Evolutionary conservation across 2,888 invertebrate species (phyloP).

Genomic region (Argynnis bischoffii): DNA sequence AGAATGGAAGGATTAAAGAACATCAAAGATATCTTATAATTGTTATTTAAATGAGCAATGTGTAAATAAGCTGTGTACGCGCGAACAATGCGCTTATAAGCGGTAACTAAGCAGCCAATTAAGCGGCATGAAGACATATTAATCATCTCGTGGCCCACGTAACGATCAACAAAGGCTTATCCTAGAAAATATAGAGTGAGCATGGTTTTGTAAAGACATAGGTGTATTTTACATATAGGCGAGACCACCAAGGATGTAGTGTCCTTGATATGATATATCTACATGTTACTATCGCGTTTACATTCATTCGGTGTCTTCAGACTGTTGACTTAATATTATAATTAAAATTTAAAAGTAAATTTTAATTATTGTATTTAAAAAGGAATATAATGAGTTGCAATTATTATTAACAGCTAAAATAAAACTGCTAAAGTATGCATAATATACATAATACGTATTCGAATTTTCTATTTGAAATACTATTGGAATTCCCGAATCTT

Average conservation of each 20-base stretch:
- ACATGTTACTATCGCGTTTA: too few relatives aligned
- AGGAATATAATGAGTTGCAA: too few relatives aligned
- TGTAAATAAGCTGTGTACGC: conserved; percentile 30
- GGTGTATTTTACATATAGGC: too few relatives aligned
- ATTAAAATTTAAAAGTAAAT: too few relatives aligned
- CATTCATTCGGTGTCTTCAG: too few relatives aligned
- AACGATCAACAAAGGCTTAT: conserved; percentile 64
- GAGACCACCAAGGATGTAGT: not conserved
- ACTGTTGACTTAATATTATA: too few relatives aligned
- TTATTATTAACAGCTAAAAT: too few relatives aligned
- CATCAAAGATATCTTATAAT: conserved; percentile 13
- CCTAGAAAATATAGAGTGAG: conserved; percentile 54
- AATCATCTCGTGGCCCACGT: conserved; percentile 72
- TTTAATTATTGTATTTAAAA: too few relatives aligned
- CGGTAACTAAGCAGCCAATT: conserved; percentile 70
- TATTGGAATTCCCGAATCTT: too few relatives aligned
- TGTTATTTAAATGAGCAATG: conserved; percentile 24
- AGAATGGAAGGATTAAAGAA: not conserved
- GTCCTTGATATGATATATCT: not conserved
- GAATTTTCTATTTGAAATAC: too few relatives aligned
- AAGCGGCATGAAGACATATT: conserved; percentile 66
- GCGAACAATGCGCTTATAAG: conserved; percentile 40
- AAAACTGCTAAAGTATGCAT: too few relatives aligned
- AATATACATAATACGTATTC: too few relatives aligned
- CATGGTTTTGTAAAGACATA: conserved; percentile 33